Evolutionary conservation across 2,888 invertebrate species (phyloP), one percentile per base, ranked within the genome.

Genomic region (Nemoura dubitans): DNA sequence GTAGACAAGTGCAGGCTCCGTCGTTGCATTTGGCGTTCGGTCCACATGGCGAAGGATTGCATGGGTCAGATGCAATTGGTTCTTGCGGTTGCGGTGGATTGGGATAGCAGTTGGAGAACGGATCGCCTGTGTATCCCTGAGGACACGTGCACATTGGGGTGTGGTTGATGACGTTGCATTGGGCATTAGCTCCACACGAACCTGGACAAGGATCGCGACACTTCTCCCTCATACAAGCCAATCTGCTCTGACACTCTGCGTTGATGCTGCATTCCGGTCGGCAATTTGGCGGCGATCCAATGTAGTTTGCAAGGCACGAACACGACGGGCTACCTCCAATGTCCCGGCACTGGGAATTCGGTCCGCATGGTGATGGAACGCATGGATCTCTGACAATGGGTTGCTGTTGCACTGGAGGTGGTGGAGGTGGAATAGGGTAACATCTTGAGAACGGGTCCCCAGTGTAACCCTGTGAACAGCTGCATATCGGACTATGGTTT

Each of bases 391-490:
- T 89, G 83, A 92, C 91, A 25, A 89, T 87, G 29, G 91, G 90
- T n/a, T 90, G 89, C 82, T 89, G 88, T 26, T 90, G 90, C 86
- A 89, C 89, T 84, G 90, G 89, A 78, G 90, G 91, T n/a, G 92
- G 92, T 83, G 91, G 90, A 16, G 84, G 27, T 86, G 88, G 80
- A 88, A 91, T 89, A 84, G 90, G 89, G 59, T 92, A 92, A 90
- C 97, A 97, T 78, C 93, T 94, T 14, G 94, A 92, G 90, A 97
- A 97, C 83, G 97, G 97, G 94, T 97, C 96, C 16, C 97, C 97
- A 87, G 95, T 94, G 90, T 94, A 94, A 59, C 95, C 95, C 28
- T 91, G 91, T 59, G 95, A 94, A 90, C 96, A 96, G 86, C 93
- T 93, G 90, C 96, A 96, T 89, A 95, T 94, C 6, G 95, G 95